Base-by-base conservation (phyloP, 64 coral and sea anemone genomes). In the Pocillopora damicornis region DNA sequence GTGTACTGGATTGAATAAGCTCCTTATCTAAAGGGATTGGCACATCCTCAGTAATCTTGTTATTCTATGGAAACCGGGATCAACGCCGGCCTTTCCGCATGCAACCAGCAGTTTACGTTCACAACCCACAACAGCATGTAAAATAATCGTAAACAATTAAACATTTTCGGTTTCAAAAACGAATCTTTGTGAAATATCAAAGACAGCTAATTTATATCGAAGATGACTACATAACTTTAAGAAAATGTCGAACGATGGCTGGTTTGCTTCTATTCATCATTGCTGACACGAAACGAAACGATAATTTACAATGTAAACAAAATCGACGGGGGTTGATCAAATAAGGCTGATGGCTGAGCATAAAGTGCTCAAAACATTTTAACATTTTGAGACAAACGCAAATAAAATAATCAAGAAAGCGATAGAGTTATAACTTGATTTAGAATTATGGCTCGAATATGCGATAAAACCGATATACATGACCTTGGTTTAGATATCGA, bases 261-360 rank as follows among this genome's bases (percentile, higher is more conserved):
- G 42, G 42, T 1, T 71, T 7, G n/a, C 25, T 71, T 71, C 65
- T 0, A 2, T 30, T 71, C 0, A 8, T 10, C 9, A 71, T 71
- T 23, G n/a, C 25, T n/a, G 67, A 71, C 67, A 71, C 22, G n/a
- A 23, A 71, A 7, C 67, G 4, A 30, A 20, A 71, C 67, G 61
- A 63, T 63, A 63, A 34, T 83, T 20, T 26, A n/a, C 37, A 72
- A 5, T 57, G 63, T 13, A 85, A 85, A 85, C 68, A 85, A 85
- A 85, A 85, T 72, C 81, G 72, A 71, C 64, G 37, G 63, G 81
- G 72, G 65, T 72, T 71, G 2, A 1, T 25, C 67, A 71, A 10
- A 10, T 11, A 63, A 71, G 22, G 22, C 25, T 26, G n/a, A 25
- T n/a, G 1, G 20, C 9, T 23, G 7, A 51, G 42, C 42, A 7